phyloP scores from a whole-genome alignment of 2,113 vertebrate species.

The Helogale parvula region DNA sequence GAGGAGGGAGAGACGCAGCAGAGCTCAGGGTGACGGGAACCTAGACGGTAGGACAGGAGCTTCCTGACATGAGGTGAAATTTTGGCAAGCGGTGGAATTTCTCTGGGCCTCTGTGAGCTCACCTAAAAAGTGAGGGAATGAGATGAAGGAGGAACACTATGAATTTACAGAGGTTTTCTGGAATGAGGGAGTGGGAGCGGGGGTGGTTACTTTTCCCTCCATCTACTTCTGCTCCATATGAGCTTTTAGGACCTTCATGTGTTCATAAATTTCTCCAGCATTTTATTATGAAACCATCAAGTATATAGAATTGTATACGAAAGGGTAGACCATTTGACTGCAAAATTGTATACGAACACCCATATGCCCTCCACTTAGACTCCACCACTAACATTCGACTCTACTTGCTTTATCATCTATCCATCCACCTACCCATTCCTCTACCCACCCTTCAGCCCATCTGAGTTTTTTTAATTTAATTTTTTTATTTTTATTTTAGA shows the following conservation, averaged over 20 bases:
- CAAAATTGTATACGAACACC: background rate
- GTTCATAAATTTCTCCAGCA: background rate
- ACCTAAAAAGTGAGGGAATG: background rate
- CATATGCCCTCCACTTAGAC: too few species aligned
- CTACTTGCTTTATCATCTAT: background rate
- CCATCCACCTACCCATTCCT: background rate
- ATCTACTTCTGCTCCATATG: background rate
- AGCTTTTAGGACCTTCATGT: background rate
- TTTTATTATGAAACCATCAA: background rate
- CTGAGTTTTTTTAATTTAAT: background rate
- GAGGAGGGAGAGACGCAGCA: background rate
- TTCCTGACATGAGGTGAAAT: background rate
- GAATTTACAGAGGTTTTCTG: background rate
- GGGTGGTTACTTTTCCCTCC: background rate
- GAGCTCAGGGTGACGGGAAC: background rate
- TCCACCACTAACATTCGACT: background rate
- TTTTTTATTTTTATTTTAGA: too few species aligned
- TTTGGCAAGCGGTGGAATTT: background rate
- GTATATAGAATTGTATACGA: background rate
- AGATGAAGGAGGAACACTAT: too few species aligned
- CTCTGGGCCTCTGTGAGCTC: background rate
- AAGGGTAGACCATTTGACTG: too few species aligned
- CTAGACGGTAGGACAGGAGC: background rate
- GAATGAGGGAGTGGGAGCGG: fast-evolving
- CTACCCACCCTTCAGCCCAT: background rate